Base-by-base conservation (phyloP, 2,113 vertebrate species). In the Takifugu flavidus region DNA sequence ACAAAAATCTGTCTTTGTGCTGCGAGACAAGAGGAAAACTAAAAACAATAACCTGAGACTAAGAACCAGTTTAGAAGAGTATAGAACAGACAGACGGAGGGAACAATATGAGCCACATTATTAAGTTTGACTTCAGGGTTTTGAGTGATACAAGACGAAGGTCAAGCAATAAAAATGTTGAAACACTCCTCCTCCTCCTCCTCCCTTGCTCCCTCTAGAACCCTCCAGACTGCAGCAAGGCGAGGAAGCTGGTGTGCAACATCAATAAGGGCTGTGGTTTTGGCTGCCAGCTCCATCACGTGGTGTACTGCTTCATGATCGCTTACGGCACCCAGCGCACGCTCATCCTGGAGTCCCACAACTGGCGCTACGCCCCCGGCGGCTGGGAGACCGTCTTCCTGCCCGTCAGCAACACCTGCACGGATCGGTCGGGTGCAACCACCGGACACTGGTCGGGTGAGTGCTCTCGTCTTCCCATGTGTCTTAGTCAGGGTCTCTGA, bases 241-340 rank as follows among this genome's bases (percentile, higher is more conserved):
- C 97, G 0, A 93, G 93, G 73, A 99, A 99, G 77, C 90, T 99
- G 11, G 95, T 98, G 62, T 99, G 97, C 54, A 99, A 99, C 88
- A 99, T 99, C 83, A 99, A 99, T 88, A 99, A 99, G 82, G 97
- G 97, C 83, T 99, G 97, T 72, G 97, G 97, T 69, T 99, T 98
- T 11, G 97, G 97, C 72, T 99, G 97, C 88, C 97, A 99, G 65
- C 94, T 99, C 39, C 97, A 99, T 86, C 97, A 99, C 1, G 96
- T 99, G 12, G 97, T 99, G 75, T 99, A 99, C 78, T 99, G 97
- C 90, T 99, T 99, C 87, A 99, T 99, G 97, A 99, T 99, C 34
- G 97, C 97, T 0, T 98, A 96, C 11, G 97, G 97, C 78, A 99
- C 97, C 0, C 92, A 94, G 80, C 89, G 97, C 70, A 98, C 96